Evolutionary conservation across 2,113 vertebrate genomes (phyloP), one percentile per base, ranked within the genome.

Genomic region (Enhydra lutris): DNA sequence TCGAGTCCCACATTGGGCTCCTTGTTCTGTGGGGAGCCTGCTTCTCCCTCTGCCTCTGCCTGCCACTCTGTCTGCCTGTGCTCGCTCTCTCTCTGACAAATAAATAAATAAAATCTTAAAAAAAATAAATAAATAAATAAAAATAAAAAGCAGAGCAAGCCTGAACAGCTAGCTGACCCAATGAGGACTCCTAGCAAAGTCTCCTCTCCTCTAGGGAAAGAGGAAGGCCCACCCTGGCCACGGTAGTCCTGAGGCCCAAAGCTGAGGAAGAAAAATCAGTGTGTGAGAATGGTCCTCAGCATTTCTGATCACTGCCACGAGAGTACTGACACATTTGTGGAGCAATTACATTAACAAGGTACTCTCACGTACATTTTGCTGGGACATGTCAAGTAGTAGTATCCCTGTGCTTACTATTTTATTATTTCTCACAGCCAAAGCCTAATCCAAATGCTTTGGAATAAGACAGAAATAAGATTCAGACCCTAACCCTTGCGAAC

Each of bases 371-470:
- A 67, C 17, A 55, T 50, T 97, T 83, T 87, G 34, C 55, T 59
- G 47, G 34, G 31, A 89, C 20, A 57, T 82, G 59, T 45, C 8
- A 71, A 69, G 52, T 63, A 47, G 26, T 74, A 74, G n/a, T 47
- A 63, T 59, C 4, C 61, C 90, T 55, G 12, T 12, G 69, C 26
- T 87, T 31, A 4, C 15, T 81, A 24, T 31, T 84, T 78, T 63
- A 50, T 61, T 39, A 79, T 57, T 88, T 78, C 24, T 63, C 34
- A 65, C 79, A 73, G 31, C 42, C 87, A 65, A 92, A 59, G 74
- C 47, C 59, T 74, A 95, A 92, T 18, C 42, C 29, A 87, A 92
- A 96, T 52, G 55, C 86, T 97, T 45, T 71, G 79, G 47, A 87
- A 71, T 55, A 88, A 61, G 87, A 76, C 9, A 91, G 59, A 78